Evolutionary conservation across 53 echinoderm and acorn worm species (phyloP).

Genomic region (Apostichopus leukothele): DNA sequence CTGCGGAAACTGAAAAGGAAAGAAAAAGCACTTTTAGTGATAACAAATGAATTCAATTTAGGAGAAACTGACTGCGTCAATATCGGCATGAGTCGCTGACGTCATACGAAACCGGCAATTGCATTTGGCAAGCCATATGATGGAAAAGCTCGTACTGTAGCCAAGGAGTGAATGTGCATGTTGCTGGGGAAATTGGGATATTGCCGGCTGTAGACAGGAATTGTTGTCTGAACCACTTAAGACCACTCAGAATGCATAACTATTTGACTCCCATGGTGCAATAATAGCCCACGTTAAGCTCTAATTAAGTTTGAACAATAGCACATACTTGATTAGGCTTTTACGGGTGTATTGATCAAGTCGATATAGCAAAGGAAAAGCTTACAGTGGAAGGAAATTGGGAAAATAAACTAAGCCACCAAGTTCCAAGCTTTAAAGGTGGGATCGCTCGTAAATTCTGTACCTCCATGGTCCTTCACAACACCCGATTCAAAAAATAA

Average conservation of each 20-base stretch:
- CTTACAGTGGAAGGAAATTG: neutral
- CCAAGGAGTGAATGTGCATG: neutral
- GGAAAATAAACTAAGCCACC: neutral
- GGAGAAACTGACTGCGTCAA: constrained; percentile 38
- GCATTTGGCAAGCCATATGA: constrained; percentile 22
- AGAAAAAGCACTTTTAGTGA: constrained; percentile 44
- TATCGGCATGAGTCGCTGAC: constrained; percentile 30
- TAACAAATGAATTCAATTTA: constrained; percentile 45
- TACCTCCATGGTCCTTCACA: no score
- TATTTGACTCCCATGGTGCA: constrained; percentile 22
- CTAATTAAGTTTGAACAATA: constrained; percentile 38
- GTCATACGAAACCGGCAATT: constrained; percentile 32
- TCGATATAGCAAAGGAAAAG: neutral
- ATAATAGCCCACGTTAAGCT: constrained; percentile 8
- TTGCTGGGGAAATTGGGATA: constrained; percentile 18
- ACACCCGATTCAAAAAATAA: no score
- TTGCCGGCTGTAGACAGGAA: constrained; percentile 3
- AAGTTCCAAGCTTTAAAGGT: neutral
- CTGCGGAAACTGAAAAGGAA: constrained; percentile 43
- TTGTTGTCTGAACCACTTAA: constrained; percentile 40
- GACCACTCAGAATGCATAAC: constrained; percentile 16
- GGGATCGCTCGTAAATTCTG: no score
- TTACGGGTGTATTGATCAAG: constrained; percentile 2
- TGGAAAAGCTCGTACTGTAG: neutral
- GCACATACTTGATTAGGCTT: constrained; percentile 19